These are phyloP conservation scores for Motacilla alba DNA, from an alignment of 2,113 vertebrate genomes.

Conservation along the genomic window DNA sequence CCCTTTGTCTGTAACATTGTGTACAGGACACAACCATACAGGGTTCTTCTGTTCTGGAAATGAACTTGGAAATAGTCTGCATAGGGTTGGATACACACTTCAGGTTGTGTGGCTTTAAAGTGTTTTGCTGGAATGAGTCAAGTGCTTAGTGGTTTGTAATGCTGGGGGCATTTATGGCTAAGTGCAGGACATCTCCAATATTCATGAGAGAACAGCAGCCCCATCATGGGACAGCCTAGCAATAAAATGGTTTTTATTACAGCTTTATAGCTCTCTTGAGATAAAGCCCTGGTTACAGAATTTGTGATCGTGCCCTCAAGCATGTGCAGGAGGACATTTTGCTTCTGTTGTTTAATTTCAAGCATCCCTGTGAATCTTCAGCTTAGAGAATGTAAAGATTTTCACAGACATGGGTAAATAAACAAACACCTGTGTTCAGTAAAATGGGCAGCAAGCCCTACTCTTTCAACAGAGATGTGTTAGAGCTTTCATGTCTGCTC, in stretches of 20 bases:
- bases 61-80: background rate
- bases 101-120: background rate
- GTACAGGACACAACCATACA: background rate
- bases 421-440: background rate
- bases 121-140: conserved; percentile 9
- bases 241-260: conserved; percentile 9
- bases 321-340: background rate
- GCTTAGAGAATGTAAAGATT: background rate
- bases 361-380: background rate
- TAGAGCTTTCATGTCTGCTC: background rate
- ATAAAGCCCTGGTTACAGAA: background rate
- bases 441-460: background rate
- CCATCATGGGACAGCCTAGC: background rate
- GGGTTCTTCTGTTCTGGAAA: background rate
- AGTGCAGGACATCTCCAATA: conserved; percentile 16
- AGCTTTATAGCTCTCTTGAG: background rate
- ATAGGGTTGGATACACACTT: background rate
- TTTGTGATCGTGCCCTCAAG: background rate
- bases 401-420: background rate
- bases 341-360: conserved; percentile 1
- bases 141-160: conserved; percentile 5
- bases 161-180: background rate
- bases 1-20: background rate
- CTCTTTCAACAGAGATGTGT: background rate
- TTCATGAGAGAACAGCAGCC: conserved; percentile 14